These are phyloP conservation scores for Rhabditoides inermis DNA, from an alignment of 2,888 invertebrate genomes.

Conservation along the genomic window DNA sequence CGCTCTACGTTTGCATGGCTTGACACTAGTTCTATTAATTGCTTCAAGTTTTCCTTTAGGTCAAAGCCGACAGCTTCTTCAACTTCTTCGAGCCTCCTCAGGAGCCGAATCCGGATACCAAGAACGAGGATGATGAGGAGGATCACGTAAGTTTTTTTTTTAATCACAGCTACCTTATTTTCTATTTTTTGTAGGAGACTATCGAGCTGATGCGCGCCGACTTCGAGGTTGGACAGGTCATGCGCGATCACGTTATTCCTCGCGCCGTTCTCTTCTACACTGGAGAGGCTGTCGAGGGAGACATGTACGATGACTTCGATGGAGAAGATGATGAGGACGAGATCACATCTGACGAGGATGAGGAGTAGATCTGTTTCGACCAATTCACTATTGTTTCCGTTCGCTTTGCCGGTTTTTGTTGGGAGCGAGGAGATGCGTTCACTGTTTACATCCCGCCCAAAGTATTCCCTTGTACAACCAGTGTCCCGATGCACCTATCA, in stretches of 20 bases:
- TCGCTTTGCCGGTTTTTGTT: too few relatives aligned
- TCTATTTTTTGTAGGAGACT: conserved; percentile 64
- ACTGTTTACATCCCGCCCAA: too few relatives aligned
- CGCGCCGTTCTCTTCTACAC: conserved; percentile 92
- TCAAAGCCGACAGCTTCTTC: conserved; percentile 95
- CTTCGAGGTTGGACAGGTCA: conserved; percentile 96
- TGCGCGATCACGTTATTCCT: conserved; percentile 91
- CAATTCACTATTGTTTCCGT: too few relatives aligned
- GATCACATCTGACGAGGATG: conserved; percentile 18
- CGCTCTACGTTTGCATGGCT: not conserved
- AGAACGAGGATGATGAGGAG: conserved; percentile 33
- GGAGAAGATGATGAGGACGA: conserved; percentile 23
- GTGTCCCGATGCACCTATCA: too few relatives aligned
- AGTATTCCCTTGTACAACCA: too few relatives aligned
- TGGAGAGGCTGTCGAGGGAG: conserved; percentile 58
- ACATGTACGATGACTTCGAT: conserved; percentile 8
- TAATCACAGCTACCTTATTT: not conserved
- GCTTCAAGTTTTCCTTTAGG: conserved; percentile 58
- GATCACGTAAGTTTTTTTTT: conserved; percentile 10
- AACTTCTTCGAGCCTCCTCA: conserved; percentile 90
- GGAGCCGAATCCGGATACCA: conserved; percentile 32
- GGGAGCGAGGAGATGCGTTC: too few relatives aligned
- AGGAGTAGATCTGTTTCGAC: conserved; percentile 12
- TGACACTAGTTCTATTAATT: not conserved
- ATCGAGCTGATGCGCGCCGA: conserved; percentile 80